Evolutionary conservation across 2,888 invertebrate genomes (phyloP).

Genomic region (Oligia latruncula): DNA sequence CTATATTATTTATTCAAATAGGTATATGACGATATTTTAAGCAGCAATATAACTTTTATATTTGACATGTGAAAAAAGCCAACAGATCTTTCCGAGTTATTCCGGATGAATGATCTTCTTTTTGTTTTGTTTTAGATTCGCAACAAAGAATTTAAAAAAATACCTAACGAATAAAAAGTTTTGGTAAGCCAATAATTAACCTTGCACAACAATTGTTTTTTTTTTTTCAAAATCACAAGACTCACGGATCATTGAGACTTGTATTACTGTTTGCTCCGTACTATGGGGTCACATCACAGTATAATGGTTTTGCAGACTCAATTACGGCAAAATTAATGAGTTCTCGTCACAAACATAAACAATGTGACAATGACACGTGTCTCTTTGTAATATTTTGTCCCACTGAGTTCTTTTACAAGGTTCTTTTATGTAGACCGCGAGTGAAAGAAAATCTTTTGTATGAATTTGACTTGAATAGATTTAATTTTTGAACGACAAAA

Average conservation of each 20-base stretch:
- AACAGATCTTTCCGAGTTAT: neutral
- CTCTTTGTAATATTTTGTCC: slow-evolving; percentile 42
- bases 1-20: neutral
- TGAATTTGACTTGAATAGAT: neutral
- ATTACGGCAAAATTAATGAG: slow-evolving; percentile 65
- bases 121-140: neutral
- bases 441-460: slow-evolving; percentile 19
- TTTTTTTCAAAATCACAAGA: neutral
- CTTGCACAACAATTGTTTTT: neutral
- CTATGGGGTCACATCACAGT: slow-evolving; percentile 40
- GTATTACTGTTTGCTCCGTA: slow-evolving; percentile 22
- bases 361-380: slow-evolving; percentile 56
- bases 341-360: slow-evolving; percentile 64
- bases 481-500: neutral
- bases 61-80: neutral
- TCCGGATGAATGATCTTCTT: too few species aligned
- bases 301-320: slow-evolving; percentile 53
- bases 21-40: neutral
- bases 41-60: neutral
- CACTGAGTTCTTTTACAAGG: slow-evolving; percentile 29
- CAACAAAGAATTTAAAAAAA: neutral
- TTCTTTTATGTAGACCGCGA: slow-evolving; percentile 1
- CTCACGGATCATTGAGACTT: neutral
- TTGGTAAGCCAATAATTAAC: neutral
- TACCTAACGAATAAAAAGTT: too few species aligned